Conservation (phyloP, 2,888 invertebrate genomes). For the Tachystola acroxantha region DNA sequence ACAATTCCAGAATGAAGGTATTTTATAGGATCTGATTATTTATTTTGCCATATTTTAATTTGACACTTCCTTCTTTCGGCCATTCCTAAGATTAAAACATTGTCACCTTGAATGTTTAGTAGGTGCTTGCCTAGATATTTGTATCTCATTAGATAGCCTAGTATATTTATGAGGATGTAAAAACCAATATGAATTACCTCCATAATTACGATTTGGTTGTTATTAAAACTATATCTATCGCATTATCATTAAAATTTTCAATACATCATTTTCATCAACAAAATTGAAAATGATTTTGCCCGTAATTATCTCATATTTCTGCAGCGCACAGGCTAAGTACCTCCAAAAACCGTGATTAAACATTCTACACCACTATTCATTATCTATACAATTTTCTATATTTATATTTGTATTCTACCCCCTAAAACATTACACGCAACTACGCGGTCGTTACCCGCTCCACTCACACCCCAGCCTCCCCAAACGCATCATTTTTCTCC, state of each 20-base stretch:
- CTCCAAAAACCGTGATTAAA: conserved; percentile 69
- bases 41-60: too few relatives aligned
- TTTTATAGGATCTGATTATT: too few relatives aligned
- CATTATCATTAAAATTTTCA: conserved; percentile 34
- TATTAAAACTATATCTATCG: conserved; percentile 10
- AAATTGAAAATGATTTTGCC: conserved; percentile 63
- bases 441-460: conserved; percentile 45
- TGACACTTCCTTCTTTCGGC: too few relatives aligned
- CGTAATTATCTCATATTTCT: conserved; percentile 67
- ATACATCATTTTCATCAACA: conserved; percentile 43
- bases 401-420: conserved; percentile 36
- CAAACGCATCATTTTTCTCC: conserved; percentile 71
- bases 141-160: too few relatives aligned
- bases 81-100: too few relatives aligned
- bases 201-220: too few relatives aligned
- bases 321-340: conserved; percentile 52
- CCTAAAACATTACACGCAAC: conserved; percentile 72
- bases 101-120: too few relatives aligned
- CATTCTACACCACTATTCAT: conserved; percentile 73
- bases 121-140: too few relatives aligned
- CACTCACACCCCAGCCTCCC: conserved; percentile 35
- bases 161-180: too few relatives aligned
- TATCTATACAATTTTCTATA: conserved; percentile 49
- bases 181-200: too few relatives aligned
- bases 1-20: too few relatives aligned